phyloP scores from a whole-genome alignment of 1,140 invertebrate genomes.

The Heliconius hermathena region DNA sequence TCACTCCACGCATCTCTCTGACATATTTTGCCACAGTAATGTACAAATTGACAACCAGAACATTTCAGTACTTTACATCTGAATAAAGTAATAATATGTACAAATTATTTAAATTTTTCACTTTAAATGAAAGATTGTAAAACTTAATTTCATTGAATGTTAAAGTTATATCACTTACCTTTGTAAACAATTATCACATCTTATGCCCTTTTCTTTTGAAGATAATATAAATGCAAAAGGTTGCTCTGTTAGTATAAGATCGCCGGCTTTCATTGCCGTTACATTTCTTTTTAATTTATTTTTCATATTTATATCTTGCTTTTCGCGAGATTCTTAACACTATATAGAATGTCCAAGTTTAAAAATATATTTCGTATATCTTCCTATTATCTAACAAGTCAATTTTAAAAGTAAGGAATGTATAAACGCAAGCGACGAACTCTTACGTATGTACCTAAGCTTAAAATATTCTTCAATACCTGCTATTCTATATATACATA shows the following conservation, averaged over 20 bases:
- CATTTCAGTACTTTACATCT: conserved; percentile 88
- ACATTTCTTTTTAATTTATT: conserved; percentile 63
- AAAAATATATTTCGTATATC: not conserved
- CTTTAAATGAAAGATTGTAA: too few relatives aligned
- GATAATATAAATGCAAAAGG: conserved; percentile 74
- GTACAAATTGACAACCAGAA: conserved; percentile 89
- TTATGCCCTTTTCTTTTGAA: conserved; percentile 69
- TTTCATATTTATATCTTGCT: conserved; percentile 58
- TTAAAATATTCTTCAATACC: conserved; percentile 68
- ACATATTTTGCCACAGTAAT: conserved; percentile 89
- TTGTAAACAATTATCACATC: conserved; percentile 74
- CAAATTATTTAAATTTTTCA: too few relatives aligned
- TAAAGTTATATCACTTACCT: conserved; percentile 55
- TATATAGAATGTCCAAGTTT: not conserved
- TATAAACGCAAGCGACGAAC: conserved; percentile 43
- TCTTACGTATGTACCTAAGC: conserved; percentile 47
- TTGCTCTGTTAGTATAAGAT: conserved; percentile 68
- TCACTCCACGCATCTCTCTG: conserved; percentile 89
- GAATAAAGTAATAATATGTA: conserved; percentile 47
- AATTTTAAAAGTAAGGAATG: conserved; percentile 49
- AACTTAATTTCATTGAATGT: too few relatives aligned
- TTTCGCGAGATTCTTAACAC: conserved; percentile 22
- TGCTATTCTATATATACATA: conserved; percentile 64
- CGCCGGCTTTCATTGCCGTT: conserved; percentile 65
- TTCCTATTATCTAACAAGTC: conserved; percentile 36